Evolutionary conservation across 2,797 vertebrate species (phyloP), one percentile per base, ranked within the genome.

Genomic region (Semotilus atromaculatus): DNA sequence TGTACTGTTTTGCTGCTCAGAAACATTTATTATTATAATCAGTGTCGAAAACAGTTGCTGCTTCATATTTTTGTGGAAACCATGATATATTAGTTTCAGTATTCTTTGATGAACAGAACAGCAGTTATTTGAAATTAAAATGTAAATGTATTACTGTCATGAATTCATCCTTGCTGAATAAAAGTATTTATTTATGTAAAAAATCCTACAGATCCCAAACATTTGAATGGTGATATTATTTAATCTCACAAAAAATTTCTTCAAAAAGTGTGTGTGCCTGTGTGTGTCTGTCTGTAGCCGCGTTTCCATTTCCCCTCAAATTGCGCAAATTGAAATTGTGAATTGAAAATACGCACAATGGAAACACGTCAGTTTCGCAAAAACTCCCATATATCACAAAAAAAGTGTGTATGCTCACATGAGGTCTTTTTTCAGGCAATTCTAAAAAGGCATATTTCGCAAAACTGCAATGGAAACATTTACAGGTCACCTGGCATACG

Each of bases 181-280:
- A 72, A 45, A 45, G 3, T 71, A 43, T 26, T 43, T 0, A 8
- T 16, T 26, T 26, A 7, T 43, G n/a, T 1, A 1, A 70, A 71
- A n/a, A 70, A 43, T 8, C 4, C 10, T 26, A 14, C 38, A 43
- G 68, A 71, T n/a, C n/a, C 4, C 16, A 73, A 72, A 48, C 16
- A 5, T 48, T 73, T 31, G 8, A 48, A 16, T 8, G 7, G 7
- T 29, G 4, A 72, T 72, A 48, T 43, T 72, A 72, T 29, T 19
- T 45, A 71, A 71, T 43, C 40, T 71, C 23, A 26, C 43, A 43
- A 43, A 43, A 9, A 43, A 13, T 9, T 0, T 13, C 43, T 4
- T 26, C 26, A 43, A 71, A 45, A 1, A 2, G 10, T 68, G 19
- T 23, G 10, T 68, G 66, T 31, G 11, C 14, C 94, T 94, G 93